phyloP scores from a whole-genome alignment of 2,797 vertebrate genomes.

The Leucoraja ocellata region DNA sequence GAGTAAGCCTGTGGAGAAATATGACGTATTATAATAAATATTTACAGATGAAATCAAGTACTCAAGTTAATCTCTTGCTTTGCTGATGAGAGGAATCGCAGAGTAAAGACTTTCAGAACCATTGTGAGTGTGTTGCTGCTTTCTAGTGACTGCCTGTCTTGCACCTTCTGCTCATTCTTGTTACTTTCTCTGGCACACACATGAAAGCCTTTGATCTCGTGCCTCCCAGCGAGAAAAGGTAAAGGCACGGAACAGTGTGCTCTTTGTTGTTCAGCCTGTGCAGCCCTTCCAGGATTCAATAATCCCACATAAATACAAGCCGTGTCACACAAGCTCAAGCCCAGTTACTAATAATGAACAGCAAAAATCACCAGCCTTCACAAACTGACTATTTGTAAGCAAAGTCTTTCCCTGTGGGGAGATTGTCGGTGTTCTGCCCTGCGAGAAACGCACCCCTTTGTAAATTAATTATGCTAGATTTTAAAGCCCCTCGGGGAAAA shows the following conservation, averaged over 20 bases:
- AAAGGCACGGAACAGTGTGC: background rate
- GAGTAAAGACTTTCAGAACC: background rate
- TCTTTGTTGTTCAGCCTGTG: conserved; percentile 23
- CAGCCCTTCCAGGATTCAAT: conserved; percentile 21
- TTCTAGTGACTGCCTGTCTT: background rate
- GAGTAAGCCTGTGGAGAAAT: background rate
- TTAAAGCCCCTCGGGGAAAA: background rate
- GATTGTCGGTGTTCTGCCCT: background rate
- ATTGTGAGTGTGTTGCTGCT: background rate
- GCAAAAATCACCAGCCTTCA: conserved; percentile 12
- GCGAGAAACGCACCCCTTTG: background rate
- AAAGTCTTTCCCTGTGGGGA: background rate
- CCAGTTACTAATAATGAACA: conserved; percentile 22
- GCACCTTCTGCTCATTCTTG: background rate
- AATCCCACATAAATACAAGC: background rate
- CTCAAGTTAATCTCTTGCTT: conserved; percentile 12
- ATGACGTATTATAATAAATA: background rate
- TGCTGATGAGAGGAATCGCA: conserved; percentile 3
- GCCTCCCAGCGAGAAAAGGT: background rate
- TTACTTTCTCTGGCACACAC: background rate
- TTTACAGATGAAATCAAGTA: background rate
- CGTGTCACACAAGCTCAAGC: background rate
- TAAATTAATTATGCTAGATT: background rate
- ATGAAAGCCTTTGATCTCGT: background rate
- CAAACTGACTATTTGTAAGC: conserved; percentile 7